Base-by-base conservation (phyloP, 1,140 invertebrate species). In the Aphelinus certus region DNA sequence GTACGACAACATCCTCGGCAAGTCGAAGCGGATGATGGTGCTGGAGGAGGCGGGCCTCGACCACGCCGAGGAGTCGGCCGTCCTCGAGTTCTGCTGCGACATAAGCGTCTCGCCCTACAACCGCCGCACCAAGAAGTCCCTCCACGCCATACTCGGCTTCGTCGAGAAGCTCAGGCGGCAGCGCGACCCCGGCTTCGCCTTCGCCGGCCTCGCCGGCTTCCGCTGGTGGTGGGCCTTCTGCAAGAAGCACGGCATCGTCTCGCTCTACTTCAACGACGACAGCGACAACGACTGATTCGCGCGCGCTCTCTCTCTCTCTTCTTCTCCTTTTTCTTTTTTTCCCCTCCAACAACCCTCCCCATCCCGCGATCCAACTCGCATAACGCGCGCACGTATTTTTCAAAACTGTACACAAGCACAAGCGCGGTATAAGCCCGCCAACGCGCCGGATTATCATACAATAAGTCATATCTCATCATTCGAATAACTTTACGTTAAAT, bases 221-320 rank as follows among this genome's bases (percentile, higher is more conserved):
- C 84, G 92, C 42, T 94, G 93, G 93, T 94, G 93, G 93, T 94
- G 93, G 93, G 93, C 93, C 0, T 94, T 94, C 80, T 94, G 93
- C 87, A 94, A 94, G 82, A 94, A 94, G 80, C 92, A 94, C 85
- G 92, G 91, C 61, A 93, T 94, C 70, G 92, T 93, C 42, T 92
- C 91, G 3, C 82, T 92, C 45, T 91, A 91, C 79, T 91, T 90
- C 78, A 90, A 91, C 73, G 89, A 88, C 71, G 86, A 88, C 49
- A 84, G 82, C 65, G 87, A 88, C 45, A 84, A 85, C 77, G 86
- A 87, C 3, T 67, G 69, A 60, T 47, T 46, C 7, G 43, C 7
- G 9, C 26, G 57, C 45, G 48, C 58, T 26, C 2, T 10, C 42
- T 10, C 2, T 49, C 7, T 26, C 2, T 1, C 3, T 4, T 9